Conservation (phyloP, 2,888 invertebrate genomes). For the Agrotis clavis region DNA sequence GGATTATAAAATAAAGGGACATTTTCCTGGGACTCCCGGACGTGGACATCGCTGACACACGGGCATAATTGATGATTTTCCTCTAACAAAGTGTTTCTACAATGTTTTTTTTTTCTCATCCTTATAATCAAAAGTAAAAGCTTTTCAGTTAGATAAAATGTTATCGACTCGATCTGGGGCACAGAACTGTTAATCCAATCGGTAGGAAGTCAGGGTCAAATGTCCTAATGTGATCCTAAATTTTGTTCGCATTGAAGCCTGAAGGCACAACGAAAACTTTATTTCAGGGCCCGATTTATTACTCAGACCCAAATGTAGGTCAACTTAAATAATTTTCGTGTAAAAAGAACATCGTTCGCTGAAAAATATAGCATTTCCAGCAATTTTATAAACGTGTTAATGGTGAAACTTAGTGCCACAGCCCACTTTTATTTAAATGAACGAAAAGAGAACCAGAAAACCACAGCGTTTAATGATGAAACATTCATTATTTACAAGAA, state of each 20-base stretch:
- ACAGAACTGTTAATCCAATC: conserved; percentile 3
- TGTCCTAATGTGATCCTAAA: conserved; percentile 35
- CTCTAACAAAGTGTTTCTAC: conserved; percentile 40
- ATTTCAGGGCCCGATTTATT: conserved; percentile 8
- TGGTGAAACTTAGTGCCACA: background rate
- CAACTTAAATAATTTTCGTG: background rate
- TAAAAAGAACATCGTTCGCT: background rate
- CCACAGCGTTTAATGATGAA: background rate
- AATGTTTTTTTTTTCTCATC: conserved; percentile 36
- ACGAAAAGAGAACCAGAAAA: background rate
- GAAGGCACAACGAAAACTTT: conserved; percentile 12
- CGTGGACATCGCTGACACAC: conserved; percentile 23
- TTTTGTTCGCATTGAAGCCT: conserved; percentile 15
- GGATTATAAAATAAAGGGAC: conserved; percentile 57
- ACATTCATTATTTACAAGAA: conserved; percentile 5
- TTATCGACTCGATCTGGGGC: conserved; percentile 1
- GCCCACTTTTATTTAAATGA: background rate
- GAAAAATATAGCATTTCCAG: background rate
- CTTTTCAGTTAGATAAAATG: conserved; percentile 22
- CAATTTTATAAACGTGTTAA: background rate
- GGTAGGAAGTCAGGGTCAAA: conserved; percentile 14
- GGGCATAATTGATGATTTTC: conserved; percentile 55
- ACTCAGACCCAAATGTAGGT: background rate
- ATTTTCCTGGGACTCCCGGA: conserved; percentile 25
- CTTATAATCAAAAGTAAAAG: conserved; percentile 29